Conservation (phyloP, 2,113 vertebrate genomes). For the Parus major region DNA sequence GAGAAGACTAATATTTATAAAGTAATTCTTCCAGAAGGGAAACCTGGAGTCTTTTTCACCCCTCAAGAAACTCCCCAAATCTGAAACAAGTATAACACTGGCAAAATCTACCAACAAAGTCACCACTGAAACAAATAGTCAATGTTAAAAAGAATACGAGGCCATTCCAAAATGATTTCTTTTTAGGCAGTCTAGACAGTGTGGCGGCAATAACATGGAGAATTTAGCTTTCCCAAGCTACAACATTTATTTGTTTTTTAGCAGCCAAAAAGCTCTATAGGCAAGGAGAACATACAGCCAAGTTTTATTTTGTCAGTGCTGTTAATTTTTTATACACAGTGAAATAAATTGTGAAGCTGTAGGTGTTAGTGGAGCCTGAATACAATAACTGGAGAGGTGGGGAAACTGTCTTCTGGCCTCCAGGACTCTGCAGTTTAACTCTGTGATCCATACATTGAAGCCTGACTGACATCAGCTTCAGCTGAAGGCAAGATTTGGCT, state of each 20-base stretch:
- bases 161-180: neutral
- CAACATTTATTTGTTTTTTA: neutral
- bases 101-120: neutral
- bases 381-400: neutral
- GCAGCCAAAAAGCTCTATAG: neutral
- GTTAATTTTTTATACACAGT: neutral
- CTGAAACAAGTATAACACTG: neutral
- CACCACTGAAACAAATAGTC: constrained; percentile 20
- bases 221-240: neutral
- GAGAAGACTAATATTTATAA: neutral
- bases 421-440: neutral
- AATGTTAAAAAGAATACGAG: constrained; percentile 18
- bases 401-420: neutral
- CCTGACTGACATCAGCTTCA: neutral
- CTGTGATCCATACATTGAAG: neutral
- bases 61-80: neutral
- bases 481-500: neutral
- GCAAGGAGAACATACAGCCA: neutral
- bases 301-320: neutral
- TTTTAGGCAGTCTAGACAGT: constrained; percentile 38
- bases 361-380: neutral
- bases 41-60: neutral
- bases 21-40: neutral
- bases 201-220: neutral
- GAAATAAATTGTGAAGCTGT: neutral